phyloP scores from a whole-genome alignment of 2,888 invertebrate species.

The Mythimna pallens region DNA sequence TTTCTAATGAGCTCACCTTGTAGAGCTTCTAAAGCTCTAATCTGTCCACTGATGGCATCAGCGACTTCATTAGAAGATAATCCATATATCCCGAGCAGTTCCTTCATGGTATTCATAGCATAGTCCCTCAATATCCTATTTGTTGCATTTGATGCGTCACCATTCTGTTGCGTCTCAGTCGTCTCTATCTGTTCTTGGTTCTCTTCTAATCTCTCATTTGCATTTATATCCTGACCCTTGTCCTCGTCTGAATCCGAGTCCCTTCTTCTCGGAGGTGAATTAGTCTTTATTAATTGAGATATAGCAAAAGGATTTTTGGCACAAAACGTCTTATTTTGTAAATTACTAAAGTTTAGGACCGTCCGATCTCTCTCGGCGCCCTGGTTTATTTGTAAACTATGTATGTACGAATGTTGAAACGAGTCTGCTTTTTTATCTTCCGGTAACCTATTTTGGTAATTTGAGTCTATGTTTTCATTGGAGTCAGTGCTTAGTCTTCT shows the following conservation, averaged over 20 bases:
- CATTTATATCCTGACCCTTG: slow-evolving; percentile 87
- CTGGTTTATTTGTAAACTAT: slow-evolving; percentile 86
- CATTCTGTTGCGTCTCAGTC: slow-evolving; percentile 80
- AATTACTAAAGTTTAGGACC: slow-evolving; percentile 86
- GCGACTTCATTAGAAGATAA: slow-evolving; percentile 93
- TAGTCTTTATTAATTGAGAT: slow-evolving; percentile 89
- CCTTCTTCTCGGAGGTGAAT: slow-evolving; percentile 90
- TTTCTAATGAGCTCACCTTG: slow-evolving; percentile 89
- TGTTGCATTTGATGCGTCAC: slow-evolving; percentile 86
- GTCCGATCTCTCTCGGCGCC: slow-evolving; percentile 83
- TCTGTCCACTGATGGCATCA: slow-evolving; percentile 92
- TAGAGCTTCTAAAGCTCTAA: slow-evolving; percentile 92
- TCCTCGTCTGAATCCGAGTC: slow-evolving; percentile 88
- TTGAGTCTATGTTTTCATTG: slow-evolving; percentile 88
- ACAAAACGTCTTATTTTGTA: slow-evolving; percentile 89
- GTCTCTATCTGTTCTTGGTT: slow-evolving; percentile 80
- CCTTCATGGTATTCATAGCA: slow-evolving; percentile 95
- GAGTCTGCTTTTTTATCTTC: slow-evolving; percentile 86
- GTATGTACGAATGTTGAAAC: slow-evolving; percentile 88
- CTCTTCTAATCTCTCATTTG: slow-evolving; percentile 85
- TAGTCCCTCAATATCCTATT: slow-evolving; percentile 93
- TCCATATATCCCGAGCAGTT: slow-evolving; percentile 94
- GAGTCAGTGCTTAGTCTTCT: slow-evolving; percentile 88
- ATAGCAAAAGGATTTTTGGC: slow-evolving; percentile 91
- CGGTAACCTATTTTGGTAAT: slow-evolving; percentile 86